Evolutionary conservation across 2,888 invertebrate genomes (phyloP).

Genomic region (Odontomyia ornata): DNA sequence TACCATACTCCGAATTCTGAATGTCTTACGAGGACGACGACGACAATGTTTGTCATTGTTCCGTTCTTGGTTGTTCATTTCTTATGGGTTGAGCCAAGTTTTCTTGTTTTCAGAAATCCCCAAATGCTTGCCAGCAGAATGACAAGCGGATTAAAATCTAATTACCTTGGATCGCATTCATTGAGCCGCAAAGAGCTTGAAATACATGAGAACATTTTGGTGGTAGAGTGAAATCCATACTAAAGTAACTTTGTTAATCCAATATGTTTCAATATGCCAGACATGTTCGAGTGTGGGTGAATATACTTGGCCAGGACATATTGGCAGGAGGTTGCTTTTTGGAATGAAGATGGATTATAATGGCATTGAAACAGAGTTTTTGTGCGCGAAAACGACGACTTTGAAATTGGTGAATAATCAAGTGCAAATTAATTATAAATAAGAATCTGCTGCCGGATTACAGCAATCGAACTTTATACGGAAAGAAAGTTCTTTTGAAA

Average conservation of each 20-base stretch:
- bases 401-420: too few relatives aligned
- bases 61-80: background rate
- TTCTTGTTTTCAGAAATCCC: conserved; percentile 34
- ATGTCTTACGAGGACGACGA: too few relatives aligned
- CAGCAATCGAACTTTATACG: too few relatives aligned
- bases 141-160: conserved; percentile 42
- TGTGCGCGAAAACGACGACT: too few relatives aligned
- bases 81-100: background rate
- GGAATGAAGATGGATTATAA: too few relatives aligned
- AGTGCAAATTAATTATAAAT: too few relatives aligned
- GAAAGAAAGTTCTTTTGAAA: too few relatives aligned
- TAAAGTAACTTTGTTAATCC: conserved; percentile 30
- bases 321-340: too few relatives aligned
- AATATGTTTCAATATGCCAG: conserved; percentile 17
- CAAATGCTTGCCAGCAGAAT: conserved; percentile 31
- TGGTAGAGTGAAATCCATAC: background rate
- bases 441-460: too few relatives aligned
- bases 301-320: too few relatives aligned
- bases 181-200: conserved; percentile 16
- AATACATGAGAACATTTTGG: conserved; percentile 19
- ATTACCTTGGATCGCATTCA: conserved; percentile 38
- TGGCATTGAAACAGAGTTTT: too few relatives aligned
- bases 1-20: too few relatives aligned
- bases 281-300: background rate
- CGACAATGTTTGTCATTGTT: background rate